These are phyloP conservation scores for Chelidonichthys spinosus DNA, from an alignment of 2,797 vertebrate species.

Conservation along the genomic window DNA sequence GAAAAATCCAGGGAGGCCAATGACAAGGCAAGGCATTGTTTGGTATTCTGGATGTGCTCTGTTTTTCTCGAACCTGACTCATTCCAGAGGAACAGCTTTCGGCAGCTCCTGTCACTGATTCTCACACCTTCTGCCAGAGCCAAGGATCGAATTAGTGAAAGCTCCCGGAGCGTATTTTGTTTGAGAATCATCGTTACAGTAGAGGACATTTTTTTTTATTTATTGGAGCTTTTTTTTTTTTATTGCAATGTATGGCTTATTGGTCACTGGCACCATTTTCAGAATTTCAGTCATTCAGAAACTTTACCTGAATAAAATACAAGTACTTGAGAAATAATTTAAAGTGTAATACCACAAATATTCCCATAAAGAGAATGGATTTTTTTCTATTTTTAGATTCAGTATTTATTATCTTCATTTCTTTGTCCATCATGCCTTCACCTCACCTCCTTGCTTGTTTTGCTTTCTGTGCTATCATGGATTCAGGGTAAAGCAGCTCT, in stretches of 20 bases:
- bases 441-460: conserved; percentile 43
- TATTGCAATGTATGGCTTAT: neutral
- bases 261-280: neutral
- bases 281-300: neutral
- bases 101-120: conserved; percentile 27
- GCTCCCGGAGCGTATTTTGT: conserved; percentile 47
- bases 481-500: conserved; percentile 24
- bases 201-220: neutral
- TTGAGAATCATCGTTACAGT: conserved; percentile 21
- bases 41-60: conserved; percentile 32
- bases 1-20: conserved; percentile 42
- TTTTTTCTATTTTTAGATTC: conserved; percentile 19
- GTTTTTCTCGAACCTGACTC: conserved; percentile 43
- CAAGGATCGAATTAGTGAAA: conserved; percentile 38
- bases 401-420: conserved; percentile 41
- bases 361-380: conserved; percentile 13
- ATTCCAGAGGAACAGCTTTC: conserved; percentile 13
- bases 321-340: conserved; percentile 15
- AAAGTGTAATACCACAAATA: conserved; percentile 11
- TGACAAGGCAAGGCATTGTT: conserved; percentile 65
- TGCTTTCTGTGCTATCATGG: conserved; percentile 38
- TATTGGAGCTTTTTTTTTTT: conserved; percentile 5
- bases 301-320: neutral
- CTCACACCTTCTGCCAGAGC: conserved; percentile 50
- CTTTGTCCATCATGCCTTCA: conserved; percentile 30